A percentile compares a stretch with the other conserved stretches of the same genome.
Evolutionary conservation across 2,113 vertebrate genomes (phyloP).

Genomic region (Lepisosteus osseus): DNA sequence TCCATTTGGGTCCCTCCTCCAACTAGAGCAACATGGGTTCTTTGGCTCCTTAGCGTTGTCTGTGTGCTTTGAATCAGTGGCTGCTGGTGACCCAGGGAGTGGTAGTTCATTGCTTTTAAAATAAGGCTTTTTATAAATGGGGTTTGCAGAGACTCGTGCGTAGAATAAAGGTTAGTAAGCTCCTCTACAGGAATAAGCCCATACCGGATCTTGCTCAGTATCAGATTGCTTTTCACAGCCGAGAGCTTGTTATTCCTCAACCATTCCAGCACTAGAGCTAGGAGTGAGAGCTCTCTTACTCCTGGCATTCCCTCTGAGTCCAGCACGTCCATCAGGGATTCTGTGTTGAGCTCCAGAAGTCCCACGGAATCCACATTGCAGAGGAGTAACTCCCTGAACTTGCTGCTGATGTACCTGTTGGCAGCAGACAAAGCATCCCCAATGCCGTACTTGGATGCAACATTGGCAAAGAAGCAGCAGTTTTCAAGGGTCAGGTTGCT

Average conservation of each 20-base stretch:
- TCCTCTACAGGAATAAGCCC: conserved; percentile 65
- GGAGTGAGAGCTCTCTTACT: conserved; percentile 71
- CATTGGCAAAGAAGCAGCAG: conserved; percentile 83
- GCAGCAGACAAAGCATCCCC: conserved; percentile 57
- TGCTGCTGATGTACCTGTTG: conserved; percentile 68
- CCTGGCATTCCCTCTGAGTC: conserved; percentile 71
- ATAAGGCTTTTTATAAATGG: conserved; percentile 77
- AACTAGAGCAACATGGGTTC: conserved; percentile 70
- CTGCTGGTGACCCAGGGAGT: conserved; percentile 68
- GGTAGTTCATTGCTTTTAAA: conserved; percentile 84
- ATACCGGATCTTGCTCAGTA: conserved; percentile 79
- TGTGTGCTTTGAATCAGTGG: conserved; percentile 78
- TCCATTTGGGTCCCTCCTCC: conserved; percentile 68
- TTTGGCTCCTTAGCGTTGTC: conserved; percentile 68
- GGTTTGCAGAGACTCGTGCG: conserved; percentile 65
- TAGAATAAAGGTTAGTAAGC: conserved; percentile 59
- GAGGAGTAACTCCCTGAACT: conserved; percentile 68
- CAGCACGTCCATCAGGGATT: conserved; percentile 69
- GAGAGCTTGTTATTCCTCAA: conserved; percentile 70
- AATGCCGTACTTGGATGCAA: conserved; percentile 78
- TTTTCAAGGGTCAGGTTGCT: conserved; percentile 71
- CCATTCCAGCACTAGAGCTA: conserved; percentile 79
- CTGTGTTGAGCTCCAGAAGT: conserved; percentile 75
- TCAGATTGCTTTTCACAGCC: conserved; percentile 58
- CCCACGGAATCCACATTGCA: conserved; percentile 49